Evolutionary conservation across 2,113 vertebrate genomes (phyloP).

Genomic region (Catharus fuscescens): DNA sequence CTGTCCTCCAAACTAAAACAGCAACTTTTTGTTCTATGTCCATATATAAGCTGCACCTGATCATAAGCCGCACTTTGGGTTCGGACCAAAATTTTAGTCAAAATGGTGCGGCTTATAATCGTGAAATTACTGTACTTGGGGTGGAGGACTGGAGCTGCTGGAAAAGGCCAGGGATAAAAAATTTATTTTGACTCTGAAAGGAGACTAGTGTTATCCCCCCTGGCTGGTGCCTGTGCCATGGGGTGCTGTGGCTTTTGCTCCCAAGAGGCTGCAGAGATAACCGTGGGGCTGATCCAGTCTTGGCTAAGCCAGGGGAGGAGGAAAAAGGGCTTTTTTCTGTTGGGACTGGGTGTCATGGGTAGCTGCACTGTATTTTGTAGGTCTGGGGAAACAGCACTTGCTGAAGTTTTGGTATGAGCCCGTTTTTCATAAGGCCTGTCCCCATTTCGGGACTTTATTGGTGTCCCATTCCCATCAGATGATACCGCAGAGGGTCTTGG

Average conservation of each 20-base stretch:
- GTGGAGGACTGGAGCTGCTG: background rate
- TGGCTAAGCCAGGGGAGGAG: background rate
- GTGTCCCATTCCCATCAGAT: background rate
- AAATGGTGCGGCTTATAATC: too few species aligned
- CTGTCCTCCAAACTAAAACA: too few species aligned
- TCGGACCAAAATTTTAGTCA: too few species aligned
- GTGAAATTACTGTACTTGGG: background rate
- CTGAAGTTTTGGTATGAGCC: background rate
- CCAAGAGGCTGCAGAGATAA: background rate
- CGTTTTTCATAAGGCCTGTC: background rate
- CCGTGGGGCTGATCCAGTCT: background rate
- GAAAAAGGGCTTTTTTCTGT: background rate
- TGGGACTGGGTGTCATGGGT: fast-evolving
- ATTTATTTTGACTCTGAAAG: background rate
- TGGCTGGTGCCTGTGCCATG: background rate
- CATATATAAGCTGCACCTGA: too few species aligned
- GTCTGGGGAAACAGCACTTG: background rate
- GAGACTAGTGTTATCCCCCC: background rate
- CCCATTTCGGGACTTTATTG: background rate
- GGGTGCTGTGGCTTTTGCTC: background rate
- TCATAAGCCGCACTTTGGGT: too few species aligned
- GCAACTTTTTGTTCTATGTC: too few species aligned
- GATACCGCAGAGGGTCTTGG: background rate
- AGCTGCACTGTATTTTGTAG: fast-evolving
- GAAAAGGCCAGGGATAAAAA: background rate